A percentile compares a stretch with the other conserved stretches of the same genome.
phyloP scores from a whole-genome alignment of 2,888 invertebrate species.

The Hoplodrina ambigua region DNA sequence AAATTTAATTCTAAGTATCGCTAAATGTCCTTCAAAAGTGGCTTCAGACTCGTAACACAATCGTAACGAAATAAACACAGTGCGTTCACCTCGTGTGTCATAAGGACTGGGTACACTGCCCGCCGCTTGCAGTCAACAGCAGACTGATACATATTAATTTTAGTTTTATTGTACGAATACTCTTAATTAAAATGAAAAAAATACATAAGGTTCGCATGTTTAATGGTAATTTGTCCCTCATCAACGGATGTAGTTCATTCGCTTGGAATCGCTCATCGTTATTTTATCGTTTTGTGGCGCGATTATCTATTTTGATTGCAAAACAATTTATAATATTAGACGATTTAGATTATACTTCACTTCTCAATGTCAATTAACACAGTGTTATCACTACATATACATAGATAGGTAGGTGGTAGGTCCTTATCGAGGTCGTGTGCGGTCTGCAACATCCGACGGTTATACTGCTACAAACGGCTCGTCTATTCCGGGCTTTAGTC shows the following conservation, averaged over 20 bases:
- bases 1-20: conserved; percentile 40
- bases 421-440: conserved; percentile 36
- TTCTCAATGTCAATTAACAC: conserved; percentile 10
- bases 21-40: conserved; percentile 58
- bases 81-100: conserved; percentile 60
- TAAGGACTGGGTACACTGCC: conserved; percentile 55
- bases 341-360: conserved; percentile 1
- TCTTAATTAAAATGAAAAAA: conserved; percentile 26
- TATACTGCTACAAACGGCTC: conserved; percentile 30
- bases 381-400: conserved; percentile 11
- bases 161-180: conserved; percentile 40
- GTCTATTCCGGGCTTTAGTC: conserved; percentile 56
- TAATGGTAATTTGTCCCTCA: conserved; percentile 37
- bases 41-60: conserved; percentile 53
- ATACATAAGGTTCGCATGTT: conserved; percentile 34
- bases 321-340: conserved; percentile 21
- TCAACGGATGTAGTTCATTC: conserved; percentile 38
- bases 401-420: conserved; percentile 2
- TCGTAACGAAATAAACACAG: conserved; percentile 63
- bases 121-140: conserved; percentile 25
- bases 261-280: conserved; percentile 14
- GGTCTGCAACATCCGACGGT: conserved; percentile 40
- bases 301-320: conserved; percentile 42
- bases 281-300: conserved; percentile 25
- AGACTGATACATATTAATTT: conserved; percentile 43